Conservation (phyloP, 2,113 vertebrate genomes). For the Bos indicus region DNA sequence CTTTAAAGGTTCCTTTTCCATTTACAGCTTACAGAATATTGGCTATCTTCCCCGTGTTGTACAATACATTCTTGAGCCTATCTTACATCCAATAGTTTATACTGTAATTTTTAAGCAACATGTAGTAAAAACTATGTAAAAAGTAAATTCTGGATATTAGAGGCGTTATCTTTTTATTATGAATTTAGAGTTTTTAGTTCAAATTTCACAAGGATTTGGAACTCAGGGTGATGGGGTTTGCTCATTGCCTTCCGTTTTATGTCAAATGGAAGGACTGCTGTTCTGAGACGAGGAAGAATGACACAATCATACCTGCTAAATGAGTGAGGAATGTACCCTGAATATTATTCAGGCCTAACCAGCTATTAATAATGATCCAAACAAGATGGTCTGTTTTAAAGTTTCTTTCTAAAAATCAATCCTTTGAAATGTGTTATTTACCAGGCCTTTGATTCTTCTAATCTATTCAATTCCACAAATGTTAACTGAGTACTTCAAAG, state of each 20-base stretch:
- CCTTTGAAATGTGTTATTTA: not conserved
- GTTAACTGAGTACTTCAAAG: not conserved
- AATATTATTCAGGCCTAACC: not conserved
- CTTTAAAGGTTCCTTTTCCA: not conserved
- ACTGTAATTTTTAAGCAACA: not conserved
- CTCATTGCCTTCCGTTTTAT: not conserved
- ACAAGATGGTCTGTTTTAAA: not conserved
- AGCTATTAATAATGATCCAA: constrained; percentile 16
- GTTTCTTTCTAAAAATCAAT: constrained; percentile 13
- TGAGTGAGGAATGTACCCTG: not conserved
- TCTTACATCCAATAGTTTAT: not conserved
- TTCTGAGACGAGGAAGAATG: not conserved
- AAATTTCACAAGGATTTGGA: not conserved
- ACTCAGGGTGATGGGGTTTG: not conserved
- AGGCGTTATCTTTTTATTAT: not conserved
- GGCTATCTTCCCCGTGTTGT: not conserved
- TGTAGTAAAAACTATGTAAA: not conserved
- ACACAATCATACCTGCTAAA: not conserved
- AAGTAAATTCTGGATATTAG: not conserved
- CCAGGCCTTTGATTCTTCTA: not conserved
- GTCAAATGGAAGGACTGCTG: not conserved
- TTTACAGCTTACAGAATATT: not conserved
- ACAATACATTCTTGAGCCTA: not conserved
- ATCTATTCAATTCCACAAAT: not conserved
- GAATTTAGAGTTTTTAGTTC: not conserved